Conservation (phyloP, 2,888 invertebrate genomes). For the Torymus texanus region DNA sequence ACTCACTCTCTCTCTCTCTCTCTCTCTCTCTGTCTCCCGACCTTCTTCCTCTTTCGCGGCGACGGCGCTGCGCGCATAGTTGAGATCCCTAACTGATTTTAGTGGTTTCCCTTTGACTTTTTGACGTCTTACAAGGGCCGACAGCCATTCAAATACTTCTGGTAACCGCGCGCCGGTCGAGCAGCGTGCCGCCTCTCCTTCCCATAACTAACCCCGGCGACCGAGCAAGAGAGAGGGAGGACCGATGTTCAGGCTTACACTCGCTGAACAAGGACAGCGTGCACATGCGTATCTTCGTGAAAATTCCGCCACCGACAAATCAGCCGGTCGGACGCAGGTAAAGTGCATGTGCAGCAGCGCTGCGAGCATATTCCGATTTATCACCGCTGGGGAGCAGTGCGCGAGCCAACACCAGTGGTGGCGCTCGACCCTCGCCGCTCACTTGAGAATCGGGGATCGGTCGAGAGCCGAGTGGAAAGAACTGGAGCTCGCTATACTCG, state of each 20-base stretch:
- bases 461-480: not conserved
- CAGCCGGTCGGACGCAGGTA: not conserved
- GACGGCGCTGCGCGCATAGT: slow-evolving; percentile 65
- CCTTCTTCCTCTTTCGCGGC: slow-evolving; percentile 52
- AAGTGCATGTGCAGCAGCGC: too few species aligned
- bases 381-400: too few species aligned
- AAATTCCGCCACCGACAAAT: slow-evolving; percentile 18
- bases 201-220: slow-evolving; percentile 71
- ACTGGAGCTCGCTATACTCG: not conserved
- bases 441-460: slow-evolving; percentile 11
- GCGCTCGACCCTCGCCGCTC: slow-evolving; percentile 7
- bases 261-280: not conserved
- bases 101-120: slow-evolving; percentile 75
- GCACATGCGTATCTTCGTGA: not conserved
- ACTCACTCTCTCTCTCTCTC: slow-evolving; percentile 52
- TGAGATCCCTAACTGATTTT: slow-evolving; percentile 75
- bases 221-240: slow-evolving; percentile 23
- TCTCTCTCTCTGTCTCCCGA: slow-evolving; percentile 36
- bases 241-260: slow-evolving; percentile 22
- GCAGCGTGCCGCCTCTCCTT: slow-evolving; percentile 44
- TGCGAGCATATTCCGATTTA: too few species aligned
- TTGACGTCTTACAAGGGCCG: slow-evolving; percentile 74
- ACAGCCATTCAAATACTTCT: slow-evolving; percentile 74
- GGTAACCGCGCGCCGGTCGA: slow-evolving; percentile 68
- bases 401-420: too few species aligned